Base-by-base conservation (phyloP, 2,888 invertebrate species). In the Gortyna flavago region DNA sequence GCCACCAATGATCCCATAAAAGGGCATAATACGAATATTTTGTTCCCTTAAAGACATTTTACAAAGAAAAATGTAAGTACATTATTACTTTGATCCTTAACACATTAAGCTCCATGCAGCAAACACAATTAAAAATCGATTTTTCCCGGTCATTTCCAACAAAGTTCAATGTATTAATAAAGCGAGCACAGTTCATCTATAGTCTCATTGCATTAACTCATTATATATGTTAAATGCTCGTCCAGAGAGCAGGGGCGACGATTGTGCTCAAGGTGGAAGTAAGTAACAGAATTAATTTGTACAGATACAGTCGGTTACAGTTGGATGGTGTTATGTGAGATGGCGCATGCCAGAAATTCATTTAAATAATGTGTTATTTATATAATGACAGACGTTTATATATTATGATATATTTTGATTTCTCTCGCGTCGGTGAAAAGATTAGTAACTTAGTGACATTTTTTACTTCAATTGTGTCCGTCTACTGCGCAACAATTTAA, bases 221-320 rank as follows among this genome's bases (percentile, higher is more conserved):
- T 84, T 79, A 79, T 85, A 67, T 83, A 86, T 79, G 86, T 83
- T 76, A 84, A 84, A 86, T 75, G 84, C 70, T 79, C 83, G 86
- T 29, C 86, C 75, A 38, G 67, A 64, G 83, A 85, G 83, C 85
- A 76, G 44, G 68, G 74, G 80, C 82, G 87, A 84, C 86, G 84
- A 89, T 86, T 89, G 88, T 87, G 80, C 82, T 70, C 87, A 82
- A 86, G 80, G 89, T 89, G 84, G 83, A 89, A 88, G 77, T 87
- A 83, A 89, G 81, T 88, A 88, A 88, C 84, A 67, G 80, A 84
- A 88, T 88, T 88, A 88, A 88, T 88, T 88, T 85, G 86, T 75
- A 81, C 85, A 81, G 87, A 88, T 85, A 85, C 84, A 77, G 88
- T 80, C 79, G 78, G 82, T 87, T 87, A 85, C 61, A 32, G 75